Conservation (phyloP, 2,113 vertebrate species). For the Corynorhinus townsendii region DNA sequence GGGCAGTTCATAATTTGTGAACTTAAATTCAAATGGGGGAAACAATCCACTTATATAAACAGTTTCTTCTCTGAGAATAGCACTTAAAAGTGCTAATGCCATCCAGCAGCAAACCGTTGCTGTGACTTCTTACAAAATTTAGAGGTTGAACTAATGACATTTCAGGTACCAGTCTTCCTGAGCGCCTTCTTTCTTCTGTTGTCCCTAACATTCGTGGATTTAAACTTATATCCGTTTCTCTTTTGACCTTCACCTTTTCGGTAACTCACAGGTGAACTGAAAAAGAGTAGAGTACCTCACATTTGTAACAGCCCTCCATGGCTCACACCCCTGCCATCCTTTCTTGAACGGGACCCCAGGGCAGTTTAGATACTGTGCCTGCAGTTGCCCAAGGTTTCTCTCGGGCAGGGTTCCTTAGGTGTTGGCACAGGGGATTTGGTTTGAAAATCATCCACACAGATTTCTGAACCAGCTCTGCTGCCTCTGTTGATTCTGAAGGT, state of each 20-base stretch:
- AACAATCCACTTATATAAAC: neutral
- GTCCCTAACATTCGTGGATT: neutral
- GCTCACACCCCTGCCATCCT: no score
- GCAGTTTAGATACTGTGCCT: rapidly evolving
- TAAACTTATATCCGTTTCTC: neutral
- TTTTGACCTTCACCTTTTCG: neutral
- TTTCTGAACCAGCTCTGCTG: neutral
- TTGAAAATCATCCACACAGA: neutral
- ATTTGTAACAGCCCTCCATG: rapidly evolving
- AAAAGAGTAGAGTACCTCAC: neutral
- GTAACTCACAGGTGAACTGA: neutral
- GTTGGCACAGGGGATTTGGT: neutral
- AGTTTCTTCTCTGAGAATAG: neutral
- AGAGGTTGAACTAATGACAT: neutral
- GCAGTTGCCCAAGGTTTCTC: neutral
- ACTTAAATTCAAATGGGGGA: neutral
- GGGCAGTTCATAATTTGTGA: neutral
- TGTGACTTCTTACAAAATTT: neutral
- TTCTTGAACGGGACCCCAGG: rapidly evolving
- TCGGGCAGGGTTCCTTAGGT: rapidly evolving
- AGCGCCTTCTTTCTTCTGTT: neutral
- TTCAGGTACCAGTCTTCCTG: neutral
- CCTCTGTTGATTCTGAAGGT: neutral
- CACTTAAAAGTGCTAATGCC: no score
- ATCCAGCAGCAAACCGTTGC: no score